phyloP scores from a whole-genome alignment of 2,113 vertebrate species.

The Mobula birostris region DNA sequence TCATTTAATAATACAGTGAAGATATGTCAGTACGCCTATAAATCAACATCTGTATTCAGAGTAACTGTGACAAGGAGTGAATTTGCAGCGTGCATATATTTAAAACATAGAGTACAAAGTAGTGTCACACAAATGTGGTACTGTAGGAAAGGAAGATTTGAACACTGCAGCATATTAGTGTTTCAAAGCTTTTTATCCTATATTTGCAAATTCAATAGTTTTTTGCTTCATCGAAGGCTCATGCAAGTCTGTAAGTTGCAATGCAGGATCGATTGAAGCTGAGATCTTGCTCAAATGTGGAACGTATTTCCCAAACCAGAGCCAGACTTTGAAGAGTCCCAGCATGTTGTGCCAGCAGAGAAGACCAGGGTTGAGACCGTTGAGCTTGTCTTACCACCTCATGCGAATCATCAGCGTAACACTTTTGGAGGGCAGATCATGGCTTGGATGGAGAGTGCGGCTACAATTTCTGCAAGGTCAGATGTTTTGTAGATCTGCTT shows the following conservation, averaged over 20 bases:
- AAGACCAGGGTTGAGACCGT: slow-evolving; percentile 85
- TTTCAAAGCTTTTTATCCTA: not conserved
- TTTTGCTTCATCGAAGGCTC: not conserved
- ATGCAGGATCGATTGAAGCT: not conserved
- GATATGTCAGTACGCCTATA: not conserved
- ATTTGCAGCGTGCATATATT: not conserved
- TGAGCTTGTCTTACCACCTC: slow-evolving; percentile 87
- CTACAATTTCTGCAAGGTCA: slow-evolving; percentile 90
- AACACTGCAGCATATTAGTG: not conserved
- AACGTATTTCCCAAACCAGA: slow-evolving; percentile 50
- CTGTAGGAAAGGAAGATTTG: too few species aligned
- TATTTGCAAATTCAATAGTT: not conserved
- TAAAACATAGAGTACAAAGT: not conserved
- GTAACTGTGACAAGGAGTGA: not conserved
- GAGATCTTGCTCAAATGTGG: not conserved
- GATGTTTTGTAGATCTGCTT: not conserved
- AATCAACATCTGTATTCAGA: not conserved
- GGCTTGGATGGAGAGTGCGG: slow-evolving; percentile 98
- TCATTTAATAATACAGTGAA: not conserved
- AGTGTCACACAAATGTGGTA: not conserved
- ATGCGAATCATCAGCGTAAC: slow-evolving; percentile 92
- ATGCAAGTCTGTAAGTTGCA: not conserved
- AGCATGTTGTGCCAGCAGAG: slow-evolving; percentile 59
- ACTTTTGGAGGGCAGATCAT: slow-evolving; percentile 98
- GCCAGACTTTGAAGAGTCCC: slow-evolving; percentile 54